Base-by-base conservation (phyloP, 2,888 invertebrate species). In the Coenonympha glycerion region DNA sequence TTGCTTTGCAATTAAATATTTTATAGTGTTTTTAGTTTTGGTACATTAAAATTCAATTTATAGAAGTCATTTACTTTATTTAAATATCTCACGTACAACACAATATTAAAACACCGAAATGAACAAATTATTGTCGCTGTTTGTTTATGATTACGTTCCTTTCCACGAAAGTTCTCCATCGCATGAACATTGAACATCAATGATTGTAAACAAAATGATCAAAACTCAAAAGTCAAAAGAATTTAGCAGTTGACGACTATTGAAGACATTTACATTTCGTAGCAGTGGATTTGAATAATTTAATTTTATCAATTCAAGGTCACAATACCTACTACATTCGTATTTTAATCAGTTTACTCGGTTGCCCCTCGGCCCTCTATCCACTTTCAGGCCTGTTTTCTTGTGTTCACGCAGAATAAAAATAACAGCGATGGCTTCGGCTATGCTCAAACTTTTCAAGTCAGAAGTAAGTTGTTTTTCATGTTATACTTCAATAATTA, bases 271-370 rank as follows among this genome's bases (percentile, higher is more conserved):
- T 2, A n/a, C n/a, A n/a, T n/a, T n/a, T n/a, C n/a, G n/a, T 1
- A 28, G 28, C 2, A n/a, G 61, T 62, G 65, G 65, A 69, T 59
- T 59, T 55, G 53, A 69, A 69, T 72, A 69, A 64, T 71, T 76
- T 71, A 69, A 63, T 70, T 76, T 84, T 84, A 86, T 85, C 82
- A 79, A 76, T 75, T 77, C 80, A 86, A 86, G 86, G 86, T 79
- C 79, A 77, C 68, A 68, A 57, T 52, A 47, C 46, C 28, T 72
- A 69, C 28, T 72, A 69, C 73, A 71, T 31, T 76, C 72, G 72
- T 79, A 78, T 76, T 81, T 70, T 77, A 81, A 82, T 84, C 81
- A 82, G 80, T 81, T 62, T 71, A 73, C 69, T 69, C 52, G 36
- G 57, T 61, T 64, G 68, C 24, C 24, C 24, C 24, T 39, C 39